Evolutionary conservation across 2,888 invertebrate species (phyloP).

Genomic region (Liposcelis brunnea): DNA sequence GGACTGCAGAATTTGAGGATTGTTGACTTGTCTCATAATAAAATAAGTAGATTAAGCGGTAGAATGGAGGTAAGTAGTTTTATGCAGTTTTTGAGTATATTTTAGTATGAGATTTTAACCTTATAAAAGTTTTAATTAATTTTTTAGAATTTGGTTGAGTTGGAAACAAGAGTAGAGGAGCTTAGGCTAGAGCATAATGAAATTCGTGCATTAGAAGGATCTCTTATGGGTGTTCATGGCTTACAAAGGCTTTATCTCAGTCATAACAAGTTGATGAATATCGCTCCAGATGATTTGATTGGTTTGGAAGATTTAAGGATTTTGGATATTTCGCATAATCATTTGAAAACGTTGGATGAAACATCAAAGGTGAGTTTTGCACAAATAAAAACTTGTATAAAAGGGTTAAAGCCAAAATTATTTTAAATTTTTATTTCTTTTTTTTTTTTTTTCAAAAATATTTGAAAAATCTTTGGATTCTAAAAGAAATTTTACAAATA

Average conservation of each 20-base stretch:
- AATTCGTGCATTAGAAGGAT: conserved; percentile 51
- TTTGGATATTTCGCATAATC: conserved; percentile 63
- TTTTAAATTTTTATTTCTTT: not conserved
- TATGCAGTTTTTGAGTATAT: not conserved
- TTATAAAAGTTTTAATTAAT: conserved; percentile 5
- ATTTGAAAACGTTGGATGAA: conserved; percentile 57
- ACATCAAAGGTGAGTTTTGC: conserved; percentile 57
- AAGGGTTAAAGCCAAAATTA: no score
- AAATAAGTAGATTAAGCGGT: conserved; percentile 46
- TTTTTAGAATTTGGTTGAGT: conserved; percentile 53
- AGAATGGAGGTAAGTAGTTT: conserved; percentile 39
- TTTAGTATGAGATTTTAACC: no score
- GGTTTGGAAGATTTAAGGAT: conserved; percentile 55
- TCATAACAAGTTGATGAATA: conserved; percentile 52
- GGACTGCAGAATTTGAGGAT: conserved; percentile 51
- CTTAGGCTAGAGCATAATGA: conserved; percentile 58
- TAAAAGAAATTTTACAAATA: not conserved
- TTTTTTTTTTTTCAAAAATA: no score
- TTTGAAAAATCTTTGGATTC: conserved; percentile 5
- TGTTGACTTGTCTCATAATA: conserved; percentile 61
- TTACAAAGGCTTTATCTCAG: conserved; percentile 55
- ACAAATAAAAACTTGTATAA: no score
- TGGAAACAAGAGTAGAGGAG: conserved; percentile 53
- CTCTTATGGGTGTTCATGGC: conserved; percentile 55
- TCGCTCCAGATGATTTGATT: conserved; percentile 60